Evolutionary conservation across 2,888 invertebrate genomes (phyloP), one percentile per base, ranked within the genome.

Genomic region (Ecdyonurus torrentis): DNA sequence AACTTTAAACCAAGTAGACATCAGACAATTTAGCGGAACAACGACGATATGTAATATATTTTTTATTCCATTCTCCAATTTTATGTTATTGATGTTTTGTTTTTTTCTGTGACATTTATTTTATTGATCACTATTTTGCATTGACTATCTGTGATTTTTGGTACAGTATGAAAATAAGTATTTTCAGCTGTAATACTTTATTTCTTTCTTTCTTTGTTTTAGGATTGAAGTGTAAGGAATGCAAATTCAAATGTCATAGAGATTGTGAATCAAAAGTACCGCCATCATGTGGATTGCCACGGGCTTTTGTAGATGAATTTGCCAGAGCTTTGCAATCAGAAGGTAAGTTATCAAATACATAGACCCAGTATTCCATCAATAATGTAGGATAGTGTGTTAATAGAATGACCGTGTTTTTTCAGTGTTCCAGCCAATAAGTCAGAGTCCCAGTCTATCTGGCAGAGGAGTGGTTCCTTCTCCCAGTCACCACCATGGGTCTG

Each of bases 241-340:
- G 95, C 83, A 95, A 93, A 79, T 94, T 91, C 73, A 90, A 86
- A 70, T 90, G 89, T 73, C 89, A 89, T 75, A 80, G 85, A 74
- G 92, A 93, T 71, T 96, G 95, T 73, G 91, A 91, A 71, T 83
- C 85, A 61, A 91, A 90, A 78, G 95, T 93, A 68, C 90, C 94
- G 67, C 91, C 93, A 0, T 91, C 92, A 52, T 97, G 97, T 76
- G 92, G 91, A 25, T 77, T 95, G 68, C 91, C 93, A n/a, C 83
- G 83, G 18, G 90, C 89, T 73, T 84, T 89, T 68, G 84, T 94
- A 24, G 84, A 88, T 66, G 87, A 87, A 66, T 93, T 93, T 73
- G 71, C 71, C 19, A 65, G 61, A 58, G 61, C 65, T 20, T 58
- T 66, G 52, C 84, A 83, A 68, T 81, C 83, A 71, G 85, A 86